These are phyloP conservation scores for Pipa parva DNA, from an alignment of 2,113 vertebrate species.

Conservation along the genomic window DNA sequence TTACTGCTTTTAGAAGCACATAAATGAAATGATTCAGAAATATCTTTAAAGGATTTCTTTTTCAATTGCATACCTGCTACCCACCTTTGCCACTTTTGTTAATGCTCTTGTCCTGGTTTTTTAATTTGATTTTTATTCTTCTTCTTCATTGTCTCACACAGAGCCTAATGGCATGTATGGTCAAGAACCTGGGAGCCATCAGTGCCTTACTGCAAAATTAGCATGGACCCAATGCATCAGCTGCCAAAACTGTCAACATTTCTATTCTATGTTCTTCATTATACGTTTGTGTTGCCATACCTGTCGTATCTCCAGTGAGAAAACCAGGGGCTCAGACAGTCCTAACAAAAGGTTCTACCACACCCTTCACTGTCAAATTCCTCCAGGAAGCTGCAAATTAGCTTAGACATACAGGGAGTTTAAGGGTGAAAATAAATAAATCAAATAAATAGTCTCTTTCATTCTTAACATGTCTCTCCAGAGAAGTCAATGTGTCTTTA, in stretches of 20 bases:
- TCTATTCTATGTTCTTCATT: conserved; percentile 80
- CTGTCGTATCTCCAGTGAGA: conserved; percentile 57
- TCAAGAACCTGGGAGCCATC: conserved; percentile 98
- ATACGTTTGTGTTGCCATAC: conserved; percentile 64
- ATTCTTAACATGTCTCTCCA: conserved; percentile 56
- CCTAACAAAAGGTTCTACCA: conserved; percentile 66
- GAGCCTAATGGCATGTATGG: conserved; percentile 98
- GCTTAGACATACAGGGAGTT: conserved; percentile 52
- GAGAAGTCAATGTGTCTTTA: conserved; percentile 57
- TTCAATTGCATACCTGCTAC: conserved; percentile 64
- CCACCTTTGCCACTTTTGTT: conserved; percentile 59
- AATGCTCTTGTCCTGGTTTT: conserved; percentile 52
- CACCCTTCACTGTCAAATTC: conserved; percentile 74
- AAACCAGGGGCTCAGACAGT: conserved; percentile 59
- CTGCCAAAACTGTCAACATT: conserved; percentile 94
- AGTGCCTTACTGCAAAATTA: conserved; percentile 87
- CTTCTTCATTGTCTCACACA: conserved; percentile 89
- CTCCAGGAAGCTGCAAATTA: conserved; percentile 62
- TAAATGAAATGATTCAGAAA: conserved; percentile 53
- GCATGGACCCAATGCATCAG: conserved; percentile 88
- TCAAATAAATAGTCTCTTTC: conserved; percentile 65
- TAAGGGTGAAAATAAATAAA: background rate
- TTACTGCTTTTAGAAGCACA: too few relatives aligned
- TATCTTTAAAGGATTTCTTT: conserved; percentile 64
- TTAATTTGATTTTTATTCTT: conserved; percentile 77